These are phyloP conservation scores for Metellina segmentata DNA, from an alignment of 2,888 invertebrate species.

Conservation along the genomic window DNA sequence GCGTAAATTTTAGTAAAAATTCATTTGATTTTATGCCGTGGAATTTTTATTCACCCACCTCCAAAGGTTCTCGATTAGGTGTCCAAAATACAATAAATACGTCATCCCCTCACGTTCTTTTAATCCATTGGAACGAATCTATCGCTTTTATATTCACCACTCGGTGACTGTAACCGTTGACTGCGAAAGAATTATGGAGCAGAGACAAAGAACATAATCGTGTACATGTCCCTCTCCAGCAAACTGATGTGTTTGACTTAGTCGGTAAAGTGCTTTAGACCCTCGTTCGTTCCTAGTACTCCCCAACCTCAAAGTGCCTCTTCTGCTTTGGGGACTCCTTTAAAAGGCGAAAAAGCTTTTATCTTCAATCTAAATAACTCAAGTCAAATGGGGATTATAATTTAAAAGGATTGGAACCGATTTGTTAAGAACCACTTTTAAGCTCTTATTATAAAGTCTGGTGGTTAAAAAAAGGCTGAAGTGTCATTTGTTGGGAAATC, in stretches of 20 bases:
- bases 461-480: constrained; percentile 41
- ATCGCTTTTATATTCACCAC: constrained; percentile 27
- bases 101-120: background rate
- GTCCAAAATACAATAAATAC: background rate
- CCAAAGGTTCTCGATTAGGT: background rate
- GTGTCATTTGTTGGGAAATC: constrained; percentile 46
- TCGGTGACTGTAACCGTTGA: background rate
- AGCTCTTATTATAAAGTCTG: constrained; percentile 47
- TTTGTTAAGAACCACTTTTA: constrained; percentile 41
- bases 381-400: constrained; percentile 50
- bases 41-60: background rate
- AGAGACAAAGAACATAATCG: constrained; percentile 40
- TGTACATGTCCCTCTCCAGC: constrained; percentile 10
- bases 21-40: background rate
- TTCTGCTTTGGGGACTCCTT: constrained; percentile 7
- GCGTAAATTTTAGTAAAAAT: background rate
- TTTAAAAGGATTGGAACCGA: constrained; percentile 58
- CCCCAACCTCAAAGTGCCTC: constrained; percentile 39
- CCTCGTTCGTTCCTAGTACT: constrained; percentile 11
- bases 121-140: constrained; percentile 12
- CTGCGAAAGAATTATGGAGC: constrained; percentile 41
- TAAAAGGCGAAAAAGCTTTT: constrained; percentile 56
- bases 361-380: constrained; percentile 56
- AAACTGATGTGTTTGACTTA: constrained; percentile 61
- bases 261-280: constrained; percentile 43